Conservation (phyloP, 2,113 vertebrate genomes). For the Passer montanus region DNA sequence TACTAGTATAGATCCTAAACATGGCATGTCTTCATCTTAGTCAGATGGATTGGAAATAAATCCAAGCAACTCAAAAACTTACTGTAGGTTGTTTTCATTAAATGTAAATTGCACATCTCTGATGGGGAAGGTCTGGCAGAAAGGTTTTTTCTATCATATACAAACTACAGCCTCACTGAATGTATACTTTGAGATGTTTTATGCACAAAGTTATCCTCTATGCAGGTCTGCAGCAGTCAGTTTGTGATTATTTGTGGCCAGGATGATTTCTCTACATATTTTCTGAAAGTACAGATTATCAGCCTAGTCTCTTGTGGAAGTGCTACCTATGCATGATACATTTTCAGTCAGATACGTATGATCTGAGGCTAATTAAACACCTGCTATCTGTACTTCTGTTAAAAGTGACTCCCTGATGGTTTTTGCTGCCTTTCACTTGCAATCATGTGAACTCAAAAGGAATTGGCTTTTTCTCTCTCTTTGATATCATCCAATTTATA, state of each 20-base stretch:
- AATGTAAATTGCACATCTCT: neutral
- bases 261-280: neutral
- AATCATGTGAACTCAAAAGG: neutral
- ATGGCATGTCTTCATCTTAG: neutral
- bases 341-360: neutral
- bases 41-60: neutral
- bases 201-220: neutral
- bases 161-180: neutral
- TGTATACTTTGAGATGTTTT: neutral
- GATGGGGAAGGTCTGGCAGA: neutral
- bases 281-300: neutral
- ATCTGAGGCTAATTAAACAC: conserved; percentile 10
- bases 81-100: neutral
- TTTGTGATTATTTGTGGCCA: neutral
- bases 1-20: neutral
- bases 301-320: neutral
- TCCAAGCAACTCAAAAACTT: neutral
- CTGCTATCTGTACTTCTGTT: neutral
- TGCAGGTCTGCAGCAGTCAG: neutral
- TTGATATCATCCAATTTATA: conserved; percentile 7
- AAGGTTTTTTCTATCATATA: neutral
- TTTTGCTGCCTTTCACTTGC: conserved; percentile 28
- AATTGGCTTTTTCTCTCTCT: conserved; percentile 21
- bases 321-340: neutral
- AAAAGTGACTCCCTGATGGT: neutral